Evolutionary conservation across 2,113 vertebrate genomes (phyloP).

Genomic region (Turnix velox): DNA sequence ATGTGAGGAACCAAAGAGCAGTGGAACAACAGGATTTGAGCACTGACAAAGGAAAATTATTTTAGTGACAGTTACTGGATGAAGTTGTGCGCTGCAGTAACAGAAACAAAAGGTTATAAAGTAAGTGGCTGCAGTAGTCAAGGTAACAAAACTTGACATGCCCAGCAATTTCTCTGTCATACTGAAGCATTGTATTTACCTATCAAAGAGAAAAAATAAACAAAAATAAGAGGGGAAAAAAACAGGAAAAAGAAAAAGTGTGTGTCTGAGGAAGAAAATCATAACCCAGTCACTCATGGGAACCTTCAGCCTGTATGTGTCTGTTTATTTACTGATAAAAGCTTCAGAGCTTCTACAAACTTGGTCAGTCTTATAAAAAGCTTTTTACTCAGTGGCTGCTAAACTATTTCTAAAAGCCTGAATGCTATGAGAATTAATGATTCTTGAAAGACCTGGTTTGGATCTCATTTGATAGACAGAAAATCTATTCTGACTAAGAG

Average conservation of each 20-base stretch:
- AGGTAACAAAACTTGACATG: neutral
- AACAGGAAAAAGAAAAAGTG: too few relatives aligned
- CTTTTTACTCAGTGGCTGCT: slow-evolving; percentile 18
- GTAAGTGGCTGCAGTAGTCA: neutral
- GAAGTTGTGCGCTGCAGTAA: neutral
- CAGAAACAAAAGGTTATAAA: slow-evolving; percentile 25
- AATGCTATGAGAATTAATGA: slow-evolving; percentile 8
- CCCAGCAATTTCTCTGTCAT: neutral
- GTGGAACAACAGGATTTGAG: neutral
- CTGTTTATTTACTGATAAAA: slow-evolving; percentile 9
- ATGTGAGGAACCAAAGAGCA: neutral
- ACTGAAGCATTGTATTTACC: neutral
- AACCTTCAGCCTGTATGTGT: neutral
- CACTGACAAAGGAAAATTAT: slow-evolving; percentile 3
- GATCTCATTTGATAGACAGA: slow-evolving; percentile 12
- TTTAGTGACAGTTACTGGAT: neutral
- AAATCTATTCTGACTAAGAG: slow-evolving; percentile 28
- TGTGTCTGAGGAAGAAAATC: neutral
- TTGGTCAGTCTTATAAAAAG: neutral
- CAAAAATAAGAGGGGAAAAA: rapidly evolving
- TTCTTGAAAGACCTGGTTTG: neutral
- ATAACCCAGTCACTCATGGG: neutral
- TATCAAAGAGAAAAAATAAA: neutral
- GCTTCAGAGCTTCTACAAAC: neutral
- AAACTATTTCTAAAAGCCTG: neutral